Percentiles rank a stretch among this genome's conserved stretches.
Evolutionary conservation across 37 sponge, comb jelly and placozoan species (phyloP).

Genomic region (Hormiphora californensis): DNA sequence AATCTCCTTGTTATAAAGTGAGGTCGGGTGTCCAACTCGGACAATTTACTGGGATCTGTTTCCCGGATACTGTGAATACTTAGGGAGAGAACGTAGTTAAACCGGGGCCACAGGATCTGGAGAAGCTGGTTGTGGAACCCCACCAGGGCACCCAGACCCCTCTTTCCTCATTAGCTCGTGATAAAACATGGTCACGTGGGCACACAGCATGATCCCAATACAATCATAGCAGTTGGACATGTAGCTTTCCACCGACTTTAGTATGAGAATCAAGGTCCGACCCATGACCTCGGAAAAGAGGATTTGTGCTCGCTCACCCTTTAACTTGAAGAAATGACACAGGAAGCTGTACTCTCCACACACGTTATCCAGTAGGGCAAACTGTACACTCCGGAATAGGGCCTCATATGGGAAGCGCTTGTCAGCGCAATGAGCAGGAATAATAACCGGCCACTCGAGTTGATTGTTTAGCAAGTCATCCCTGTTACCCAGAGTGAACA

Average conservation of each 20-base stretch:
- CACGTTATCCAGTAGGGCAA: constrained; percentile 87
- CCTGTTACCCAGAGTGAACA: constrained; percentile 85
- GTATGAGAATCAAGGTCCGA: constrained; percentile 67
- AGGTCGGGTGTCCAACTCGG: constrained; percentile 86
- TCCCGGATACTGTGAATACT: constrained; percentile 81
- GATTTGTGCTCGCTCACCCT: constrained; percentile 64
- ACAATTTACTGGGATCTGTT: constrained; percentile 72
- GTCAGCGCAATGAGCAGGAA: constrained; percentile 80
- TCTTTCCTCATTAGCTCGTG: constrained; percentile 70
- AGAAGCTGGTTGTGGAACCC: constrained; percentile 62
- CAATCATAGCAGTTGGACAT: constrained; percentile 77
- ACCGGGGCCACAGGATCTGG: constrained; percentile 82
- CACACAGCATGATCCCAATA: constrained; percentile 86
- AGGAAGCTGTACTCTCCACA: constrained; percentile 91
- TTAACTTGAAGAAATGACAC: constrained; percentile 86
- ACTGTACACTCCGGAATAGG: constrained; percentile 85
- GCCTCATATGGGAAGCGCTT: constrained; percentile 81
- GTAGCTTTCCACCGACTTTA: constrained; percentile 56
- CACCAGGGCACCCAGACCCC: constrained; percentile 44
- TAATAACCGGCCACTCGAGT: constrained; percentile 90
- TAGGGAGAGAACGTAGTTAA: constrained; percentile 69
- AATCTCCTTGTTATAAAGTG: constrained; percentile 95
- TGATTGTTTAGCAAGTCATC: constrained; percentile 87
- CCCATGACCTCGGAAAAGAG: constrained; percentile 79
- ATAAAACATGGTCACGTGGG: constrained; percentile 76